These are phyloP conservation scores for Coranthus polyacanthus DNA, from an alignment of 2,797 vertebrate species.

Conservation along the genomic window DNA sequence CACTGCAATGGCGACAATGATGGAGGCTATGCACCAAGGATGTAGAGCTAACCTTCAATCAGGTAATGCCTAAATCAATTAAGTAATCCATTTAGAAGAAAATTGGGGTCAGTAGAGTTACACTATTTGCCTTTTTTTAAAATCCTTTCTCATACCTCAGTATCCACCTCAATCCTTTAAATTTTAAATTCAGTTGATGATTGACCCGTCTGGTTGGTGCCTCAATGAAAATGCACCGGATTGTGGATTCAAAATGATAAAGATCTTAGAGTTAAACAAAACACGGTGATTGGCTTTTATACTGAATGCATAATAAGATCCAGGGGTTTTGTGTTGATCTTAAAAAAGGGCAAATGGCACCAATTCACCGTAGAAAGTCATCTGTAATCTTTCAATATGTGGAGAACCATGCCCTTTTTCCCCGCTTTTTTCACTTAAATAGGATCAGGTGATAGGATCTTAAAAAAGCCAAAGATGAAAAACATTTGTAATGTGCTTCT, in stretches of 20 bases:
- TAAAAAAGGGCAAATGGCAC: not conserved
- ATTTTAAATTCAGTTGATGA: not conserved
- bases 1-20: no score
- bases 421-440: no score
- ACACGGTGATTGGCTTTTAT: not conserved
- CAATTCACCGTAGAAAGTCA: not conserved
- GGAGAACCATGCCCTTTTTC: no score
- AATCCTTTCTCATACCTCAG: not conserved
- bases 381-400: not conserved
- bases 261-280: not conserved
- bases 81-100: slow-evolving; percentile 4
- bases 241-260: not conserved
- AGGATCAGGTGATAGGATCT: not conserved
- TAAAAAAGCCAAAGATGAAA: not conserved
- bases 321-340: not conserved
- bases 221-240: not conserved
- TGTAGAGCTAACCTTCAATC: not conserved
- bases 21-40: no score
- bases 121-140: not conserved
- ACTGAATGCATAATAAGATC: not conserved
- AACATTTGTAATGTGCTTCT: not conserved
- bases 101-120: not conserved
- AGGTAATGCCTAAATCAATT: slow-evolving; percentile 9
- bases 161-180: not conserved
- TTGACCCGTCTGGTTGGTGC: not conserved